phyloP scores from a whole-genome alignment of 1,140 invertebrate species.

The Palaemon carinicauda region DNA sequence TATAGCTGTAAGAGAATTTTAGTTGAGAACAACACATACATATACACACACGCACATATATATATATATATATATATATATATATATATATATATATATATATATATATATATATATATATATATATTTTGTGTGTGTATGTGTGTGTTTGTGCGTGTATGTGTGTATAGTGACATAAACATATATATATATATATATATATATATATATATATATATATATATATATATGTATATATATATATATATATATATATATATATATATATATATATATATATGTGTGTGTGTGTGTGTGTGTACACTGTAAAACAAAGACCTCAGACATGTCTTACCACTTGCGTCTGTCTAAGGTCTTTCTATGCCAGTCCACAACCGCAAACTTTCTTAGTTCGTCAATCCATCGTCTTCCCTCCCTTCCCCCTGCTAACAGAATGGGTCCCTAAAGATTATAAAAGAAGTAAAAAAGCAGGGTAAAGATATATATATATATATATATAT shows the following conservation, averaged over 20 bases:
- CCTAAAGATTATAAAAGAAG: too few species aligned
- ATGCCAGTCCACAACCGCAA: too few species aligned
- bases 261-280: neutral
- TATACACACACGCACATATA: slow-evolving; percentile 3
- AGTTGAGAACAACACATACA: too few species aligned
- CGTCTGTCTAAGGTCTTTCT: too few species aligned
- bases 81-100: slow-evolving; percentile 24
- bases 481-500: neutral
- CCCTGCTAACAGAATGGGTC: too few species aligned
- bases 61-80: slow-evolving; percentile 21
- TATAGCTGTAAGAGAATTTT: too few species aligned
- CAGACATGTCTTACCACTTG: too few species aligned
- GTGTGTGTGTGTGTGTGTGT: neutral
- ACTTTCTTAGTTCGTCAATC: too few species aligned
- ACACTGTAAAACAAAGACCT: too few species aligned
- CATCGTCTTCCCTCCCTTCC: too few species aligned
- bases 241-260: neutral
- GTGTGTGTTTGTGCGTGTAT: too few species aligned
- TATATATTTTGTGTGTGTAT: neutral
- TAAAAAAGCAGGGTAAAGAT: too few species aligned
- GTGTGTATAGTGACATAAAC: neutral
- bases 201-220: neutral
- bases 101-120: slow-evolving; percentile 3
- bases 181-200: neutral
- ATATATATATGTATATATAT: neutral